Base-by-base conservation (phyloP, 1,140 invertebrate species). In the Forficula auricularia region DNA sequence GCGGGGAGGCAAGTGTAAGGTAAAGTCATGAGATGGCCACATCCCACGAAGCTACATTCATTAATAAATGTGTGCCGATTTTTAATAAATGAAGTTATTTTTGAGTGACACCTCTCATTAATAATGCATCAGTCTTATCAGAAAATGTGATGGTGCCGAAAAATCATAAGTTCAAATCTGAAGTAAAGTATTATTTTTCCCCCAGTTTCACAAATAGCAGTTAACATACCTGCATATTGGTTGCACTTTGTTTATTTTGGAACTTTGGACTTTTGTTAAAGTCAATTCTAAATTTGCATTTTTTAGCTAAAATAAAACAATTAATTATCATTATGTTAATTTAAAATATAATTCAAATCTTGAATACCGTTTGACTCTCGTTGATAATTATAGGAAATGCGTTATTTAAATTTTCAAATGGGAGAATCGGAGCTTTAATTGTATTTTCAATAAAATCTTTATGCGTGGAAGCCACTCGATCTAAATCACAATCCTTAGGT, bases 391-490 rank as follows among this genome's bases (percentile, higher is more conserved):
- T 50, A 13, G 56, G 52, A 9, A 27, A 39, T 22, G 41, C 27
- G 13, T 18, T 38, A 19, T 56, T 60, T 16, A 57, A 58, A 3
- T 61, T 60, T 0, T 42, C 19, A 2, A 68, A 51, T 9, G 56
- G 48, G 19, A 54, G 56, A 27, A 77, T 65, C 1, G 78, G 72
- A 3, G 84, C 81, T 65, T 87, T 91, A 4, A 91, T 78, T 2
- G 82, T 75, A 16, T 54, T 71, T 58, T 86, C 77, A 42, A 95
- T 91, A 51, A 83, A 85, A 2, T 74, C 66, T 15, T 68, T 63
- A 50, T 84, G 78, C 3, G 67, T 71, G 22, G 64, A 60, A n/a
- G 85, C 67, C 10, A 92, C 69, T 42, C 73, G 70, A 13, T 66
- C 58, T 15, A 92, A 62, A 40, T 75, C 70, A 40, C 67, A 68